These are phyloP conservation scores for Callosobruchus maculatus DNA, from an alignment of 2,888 invertebrate species.

Conservation along the genomic window DNA sequence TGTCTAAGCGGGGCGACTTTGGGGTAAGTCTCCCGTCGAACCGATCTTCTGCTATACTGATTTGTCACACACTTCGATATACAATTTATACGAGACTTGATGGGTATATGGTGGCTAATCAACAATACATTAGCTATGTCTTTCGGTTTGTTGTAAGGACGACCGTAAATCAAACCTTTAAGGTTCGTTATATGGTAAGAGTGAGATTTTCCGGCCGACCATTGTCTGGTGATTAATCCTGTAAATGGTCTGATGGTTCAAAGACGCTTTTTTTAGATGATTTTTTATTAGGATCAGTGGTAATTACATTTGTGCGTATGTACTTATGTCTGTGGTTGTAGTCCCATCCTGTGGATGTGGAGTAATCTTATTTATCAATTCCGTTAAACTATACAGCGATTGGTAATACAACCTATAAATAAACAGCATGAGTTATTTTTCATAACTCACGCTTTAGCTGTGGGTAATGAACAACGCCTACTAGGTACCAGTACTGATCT, in stretches of 20 bases:
- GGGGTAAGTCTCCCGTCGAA: neutral
- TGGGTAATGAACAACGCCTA: too few species aligned
- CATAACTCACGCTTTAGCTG: too few species aligned
- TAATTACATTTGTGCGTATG: neutral
- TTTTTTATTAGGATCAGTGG: neutral
- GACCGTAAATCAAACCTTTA: slow-evolving; percentile 10
- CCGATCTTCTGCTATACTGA: neutral
- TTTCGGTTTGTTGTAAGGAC: neutral
- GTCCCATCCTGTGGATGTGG: too few species aligned
- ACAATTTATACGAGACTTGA: neutral
- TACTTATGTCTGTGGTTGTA: neutral
- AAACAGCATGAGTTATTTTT: too few species aligned
- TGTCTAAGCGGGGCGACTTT: neutral
- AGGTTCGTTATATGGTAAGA: slow-evolving; percentile 10
- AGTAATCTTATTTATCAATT: too few species aligned
- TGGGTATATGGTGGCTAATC: neutral
- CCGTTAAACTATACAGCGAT: too few species aligned
- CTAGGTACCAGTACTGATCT: too few species aligned
- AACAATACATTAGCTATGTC: neutral
- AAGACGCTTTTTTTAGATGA: neutral
- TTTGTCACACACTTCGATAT: neutral
- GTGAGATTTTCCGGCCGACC: neutral
- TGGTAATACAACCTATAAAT: too few species aligned
- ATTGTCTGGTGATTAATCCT: neutral
- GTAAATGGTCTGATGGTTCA: neutral